Percentiles rank a stretch among this genome's conserved stretches.
Evolutionary conservation across 2,113 vertebrate species (phyloP).

Genomic region (Todiramphus chloris): DNA sequence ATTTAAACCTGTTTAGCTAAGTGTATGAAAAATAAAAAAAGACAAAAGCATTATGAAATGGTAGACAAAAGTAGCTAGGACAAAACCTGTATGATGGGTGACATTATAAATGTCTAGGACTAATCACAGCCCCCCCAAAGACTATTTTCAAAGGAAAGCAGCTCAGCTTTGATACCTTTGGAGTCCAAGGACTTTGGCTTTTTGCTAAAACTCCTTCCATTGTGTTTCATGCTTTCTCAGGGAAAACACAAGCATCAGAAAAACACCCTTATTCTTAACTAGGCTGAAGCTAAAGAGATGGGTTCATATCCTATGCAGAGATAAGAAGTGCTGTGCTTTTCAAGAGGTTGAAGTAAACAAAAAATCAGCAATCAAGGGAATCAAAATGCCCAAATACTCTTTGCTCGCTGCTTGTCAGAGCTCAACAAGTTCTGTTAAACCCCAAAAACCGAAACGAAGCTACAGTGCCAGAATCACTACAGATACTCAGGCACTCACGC

Average conservation of each 20-base stretch:
- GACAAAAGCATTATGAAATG: not conserved
- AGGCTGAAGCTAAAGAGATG: slow-evolving; percentile 18
- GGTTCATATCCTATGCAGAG: slow-evolving; percentile 12
- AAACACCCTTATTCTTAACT: slow-evolving; percentile 19
- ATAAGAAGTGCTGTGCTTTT: slow-evolving; percentile 33
- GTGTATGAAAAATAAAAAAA: slow-evolving; percentile 25
- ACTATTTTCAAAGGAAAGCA: slow-evolving; percentile 51
- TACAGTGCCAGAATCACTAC: not conserved
- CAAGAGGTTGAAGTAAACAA: slow-evolving; percentile 34
- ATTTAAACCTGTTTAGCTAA: slow-evolving; percentile 6
- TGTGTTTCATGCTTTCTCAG: slow-evolving; percentile 51
- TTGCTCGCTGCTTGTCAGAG: not conserved
- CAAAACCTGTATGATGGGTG: slow-evolving; percentile 4
- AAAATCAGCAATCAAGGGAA: slow-evolving; percentile 36
- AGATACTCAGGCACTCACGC: not conserved
- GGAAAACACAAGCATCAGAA: slow-evolving; percentile 29
- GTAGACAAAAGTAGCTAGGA: slow-evolving; percentile 38
- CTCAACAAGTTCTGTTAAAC: not conserved
- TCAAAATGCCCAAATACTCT: not conserved
- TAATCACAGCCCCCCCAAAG: slow-evolving; percentile 27
- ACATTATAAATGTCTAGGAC: slow-evolving; percentile 16
- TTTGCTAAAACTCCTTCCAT: slow-evolving; percentile 20
- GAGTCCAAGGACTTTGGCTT: slow-evolving; percentile 13
- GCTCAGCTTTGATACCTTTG: slow-evolving; percentile 53
- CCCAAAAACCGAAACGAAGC: not conserved